Evolutionary conservation across 1,140 invertebrate species (phyloP), one percentile per base, ranked within the genome.

Genomic region (Mya arenaria): DNA sequence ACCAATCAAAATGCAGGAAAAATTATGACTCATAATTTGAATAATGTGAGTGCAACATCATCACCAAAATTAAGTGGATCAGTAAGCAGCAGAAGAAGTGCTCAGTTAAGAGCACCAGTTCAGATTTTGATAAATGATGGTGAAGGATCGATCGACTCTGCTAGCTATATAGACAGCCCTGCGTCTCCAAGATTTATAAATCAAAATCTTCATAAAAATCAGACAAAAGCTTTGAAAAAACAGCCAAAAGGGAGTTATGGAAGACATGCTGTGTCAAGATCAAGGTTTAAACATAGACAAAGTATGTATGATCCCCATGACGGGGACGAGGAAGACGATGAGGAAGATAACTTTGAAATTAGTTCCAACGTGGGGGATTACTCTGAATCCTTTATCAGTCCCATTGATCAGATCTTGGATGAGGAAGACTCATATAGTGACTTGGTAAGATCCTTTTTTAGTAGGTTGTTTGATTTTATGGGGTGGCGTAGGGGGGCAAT

Each of bases 111-210:
- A 15, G 60, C 74, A 28, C 74, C 74, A 6, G 58, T 75, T 17
- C 63, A 80, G 71, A 80, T 80, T 39, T n/a, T 63, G 19, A 68
- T 80, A 34, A 80, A 80, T 62, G 77, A 80, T 80, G 77, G 77
- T 8, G 63, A 80, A 1, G 77, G 77, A 3, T 80, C 77, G 3
- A 80, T 80, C 23, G 77, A 80, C n/a, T 69, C 77, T 23, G 41
- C 62, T 1, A 80, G 77, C 32, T n/a, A n/a, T n/a, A 15, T 80
- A 0, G 48, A 62, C 17, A 68, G 62, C 28, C 39, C 41, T 10
- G 23, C 77, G 0, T 71, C 65, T 0, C 77, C 77, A 41, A 8
- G 41, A 25, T 78, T 56, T 34, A 19, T n/a, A n/a, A n/a, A n/a
- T n/a, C n/a, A n/a, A n/a, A n/a, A n/a, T n/a, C 32, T 34, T 25